Percentiles rank a stretch among this genome's conserved stretches.
Evolutionary conservation across 1,140 invertebrate species (phyloP).

Genomic region (Drosophila ficusphila): DNA sequence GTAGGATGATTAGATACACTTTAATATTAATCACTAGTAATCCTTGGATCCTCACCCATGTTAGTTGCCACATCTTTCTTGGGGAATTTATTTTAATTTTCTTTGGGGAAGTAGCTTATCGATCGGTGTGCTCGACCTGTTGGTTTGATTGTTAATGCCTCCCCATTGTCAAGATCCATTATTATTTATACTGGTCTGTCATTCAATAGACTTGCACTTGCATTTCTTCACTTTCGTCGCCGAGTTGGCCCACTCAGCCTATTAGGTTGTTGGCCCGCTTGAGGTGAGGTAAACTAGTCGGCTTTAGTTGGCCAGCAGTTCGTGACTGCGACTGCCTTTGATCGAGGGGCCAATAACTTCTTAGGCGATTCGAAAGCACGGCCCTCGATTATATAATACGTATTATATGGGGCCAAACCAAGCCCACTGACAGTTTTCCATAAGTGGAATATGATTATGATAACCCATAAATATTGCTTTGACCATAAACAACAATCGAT

Average conservation of each 20-base stretch:
- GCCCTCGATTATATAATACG: constrained; percentile 45
- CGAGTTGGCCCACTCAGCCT: background rate
- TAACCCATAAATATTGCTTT: constrained; percentile 38
- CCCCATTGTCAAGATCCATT: constrained; percentile 3
- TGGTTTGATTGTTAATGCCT: constrained; percentile 35
- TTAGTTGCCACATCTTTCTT: constrained; percentile 69
- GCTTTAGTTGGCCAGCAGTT: constrained; percentile 38
- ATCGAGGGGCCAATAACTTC: constrained; percentile 42
- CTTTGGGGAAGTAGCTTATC: constrained; percentile 10
- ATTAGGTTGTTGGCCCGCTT: constrained; percentile 6
- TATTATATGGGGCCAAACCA: constrained; percentile 27
- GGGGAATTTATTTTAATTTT: background rate
- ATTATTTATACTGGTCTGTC: constrained; percentile 64
- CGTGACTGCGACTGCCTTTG: constrained; percentile 36
- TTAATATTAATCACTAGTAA: no score
- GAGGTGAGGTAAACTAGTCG: constrained; percentile 31
- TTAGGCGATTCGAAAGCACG: constrained; percentile 43
- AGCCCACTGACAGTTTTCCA: constrained; percentile 43
- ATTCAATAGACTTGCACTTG: constrained; percentile 47
- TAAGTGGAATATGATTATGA: constrained; percentile 40
- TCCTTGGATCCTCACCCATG: constrained; percentile 50
- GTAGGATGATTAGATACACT: no score
- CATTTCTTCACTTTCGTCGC: constrained; percentile 62
- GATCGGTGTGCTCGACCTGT: constrained; percentile 28
- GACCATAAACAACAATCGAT: constrained; percentile 27